Evolutionary conservation across 1,140 invertebrate genomes (phyloP), one percentile per base, ranked within the genome.

Genomic region (Penaeus indicus): DNA sequence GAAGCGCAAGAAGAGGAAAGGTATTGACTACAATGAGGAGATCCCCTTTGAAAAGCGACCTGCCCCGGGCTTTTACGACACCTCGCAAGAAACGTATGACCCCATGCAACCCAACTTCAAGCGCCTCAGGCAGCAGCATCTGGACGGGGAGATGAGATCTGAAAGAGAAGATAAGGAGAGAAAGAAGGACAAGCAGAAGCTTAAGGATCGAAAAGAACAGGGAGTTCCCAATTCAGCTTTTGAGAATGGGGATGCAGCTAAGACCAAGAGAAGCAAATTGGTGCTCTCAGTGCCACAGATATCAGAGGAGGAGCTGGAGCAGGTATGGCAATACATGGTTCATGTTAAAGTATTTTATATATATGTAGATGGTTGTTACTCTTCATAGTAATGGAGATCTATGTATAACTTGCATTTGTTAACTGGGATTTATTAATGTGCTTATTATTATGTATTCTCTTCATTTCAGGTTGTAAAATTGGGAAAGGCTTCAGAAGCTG

Each of bases 1-100:
- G 22, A 93, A 95, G 22, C 94, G 95, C 42, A 95, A 96, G 91
- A 96, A 96, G 19, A 97, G 97, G 92, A 95, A 96, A 21, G 96
- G 97, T 11, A 97, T 99, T 18, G 98, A 99, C 93, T 99, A 99
- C 93, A 99, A 99, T 94, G 95, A 96, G 0, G 99, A 99, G 94
- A 97, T 99, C 91, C 98, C 98, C 0, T 99, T 99, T 94, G 97
- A 99, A 92, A 99, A 99, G 93, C 95, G 95, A 83, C 98, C 98
- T 13, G 96, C 97, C 0, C 89, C 95, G 27, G 98, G 98, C 13
- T 99, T 99, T 93, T 98, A 98, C 93, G 98, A 99, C 92, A 99
- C 98, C 0, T 95, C 97, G 0, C 96, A 96, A 83, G 98, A 99
- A 93, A 82, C 95, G 4, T 96, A 97, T 81, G 97, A 98, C 93